Evolutionary conservation across 2,113 vertebrate genomes (phyloP), one percentile per base, ranked within the genome.

Genomic region (Petroica traversi): DNA sequence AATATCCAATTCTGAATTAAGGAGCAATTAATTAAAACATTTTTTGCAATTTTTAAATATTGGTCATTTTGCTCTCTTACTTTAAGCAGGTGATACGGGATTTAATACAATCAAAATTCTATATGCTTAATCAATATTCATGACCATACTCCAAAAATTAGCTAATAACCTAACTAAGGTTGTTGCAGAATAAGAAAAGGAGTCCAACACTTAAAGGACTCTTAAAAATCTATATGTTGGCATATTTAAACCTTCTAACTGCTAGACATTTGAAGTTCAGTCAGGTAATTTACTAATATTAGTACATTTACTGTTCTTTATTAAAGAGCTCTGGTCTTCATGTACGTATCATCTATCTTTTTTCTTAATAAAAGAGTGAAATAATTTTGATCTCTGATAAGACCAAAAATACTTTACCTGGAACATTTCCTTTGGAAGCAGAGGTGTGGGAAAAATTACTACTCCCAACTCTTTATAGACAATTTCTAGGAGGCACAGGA

Each of bases 91-190:
- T 36, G 19, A 75, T 68, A 36, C 20, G 57, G 7, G 38, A 55
- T 43, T 26, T 83, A 67, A 83, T 77, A 46, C 26, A 88, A 83
- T 45, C 62, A 93, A 86, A 86, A 77, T 74, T 80, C 33, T 34
- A 19, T 55, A 67, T 88, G 25, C 13, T 59, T 80, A 86, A 85
- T 89, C 83, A 86, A 71, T 86, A 61, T 33, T 36, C 22, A 73
- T 62, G 34, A 51, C 22, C 16, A n/a, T 54, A 90, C 71, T 28
- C 8, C 31, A 91, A 80, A 93, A 88, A 78, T 48, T 74, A 63
- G 33, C 38, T 33, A 43, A 77, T 66, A 81, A 84, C 67, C 9
- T 91, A 78, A 75, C 20, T 62, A 40, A 85, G 61, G 11, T 61
- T 61, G 55, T 57, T 67, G 15, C 18, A 85, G 45, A 91, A 55